These are phyloP conservation scores for Tupiocoris notatus DNA, from an alignment of 2,888 invertebrate genomes.

Conservation along the genomic window DNA sequence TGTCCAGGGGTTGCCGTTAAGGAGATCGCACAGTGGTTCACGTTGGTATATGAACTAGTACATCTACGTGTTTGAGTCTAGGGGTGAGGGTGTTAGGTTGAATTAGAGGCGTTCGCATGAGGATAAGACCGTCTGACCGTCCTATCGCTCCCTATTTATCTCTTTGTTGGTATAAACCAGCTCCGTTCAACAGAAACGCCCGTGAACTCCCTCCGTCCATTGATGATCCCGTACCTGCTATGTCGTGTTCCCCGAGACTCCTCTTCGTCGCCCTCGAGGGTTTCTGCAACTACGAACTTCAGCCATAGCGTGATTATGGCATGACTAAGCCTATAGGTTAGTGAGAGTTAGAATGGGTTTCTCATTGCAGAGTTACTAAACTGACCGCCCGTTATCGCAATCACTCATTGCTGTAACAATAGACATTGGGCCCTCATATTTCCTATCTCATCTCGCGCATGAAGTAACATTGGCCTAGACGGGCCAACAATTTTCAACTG, in stretches of 20 bases:
- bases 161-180: background rate
- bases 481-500: no score
- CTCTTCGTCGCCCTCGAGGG: background rate
- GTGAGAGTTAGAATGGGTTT: background rate
- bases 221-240: background rate
- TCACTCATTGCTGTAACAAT: background rate
- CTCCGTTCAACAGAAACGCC: background rate
- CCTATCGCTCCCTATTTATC: background rate
- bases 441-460: background rate
- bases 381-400: background rate
- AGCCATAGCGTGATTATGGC: background rate
- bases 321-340: background rate
- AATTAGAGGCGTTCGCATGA: background rate
- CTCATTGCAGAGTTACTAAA: background rate
- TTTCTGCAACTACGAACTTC: background rate
- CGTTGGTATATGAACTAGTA: no score
- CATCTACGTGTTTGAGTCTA: background rate
- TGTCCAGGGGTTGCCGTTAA: no score
- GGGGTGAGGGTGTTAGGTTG: background rate
- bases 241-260: background rate
- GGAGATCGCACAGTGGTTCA: no score
- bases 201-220: background rate
- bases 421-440: background rate
- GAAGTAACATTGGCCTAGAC: no score
- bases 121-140: background rate